Conservation (phyloP, 1,140 invertebrate genomes). For the Drosophila truncata region DNA sequence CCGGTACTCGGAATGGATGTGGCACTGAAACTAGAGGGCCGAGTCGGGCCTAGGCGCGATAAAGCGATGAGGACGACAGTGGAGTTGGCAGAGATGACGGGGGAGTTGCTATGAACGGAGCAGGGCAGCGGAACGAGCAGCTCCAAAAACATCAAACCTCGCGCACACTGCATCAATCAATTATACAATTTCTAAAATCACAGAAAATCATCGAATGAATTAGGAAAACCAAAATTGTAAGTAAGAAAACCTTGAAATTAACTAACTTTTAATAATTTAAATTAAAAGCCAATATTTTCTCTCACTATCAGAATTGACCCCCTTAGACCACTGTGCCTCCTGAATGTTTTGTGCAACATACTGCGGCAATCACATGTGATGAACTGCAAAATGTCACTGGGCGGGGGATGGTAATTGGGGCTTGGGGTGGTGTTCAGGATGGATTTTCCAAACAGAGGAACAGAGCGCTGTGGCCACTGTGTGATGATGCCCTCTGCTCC, state of each 20-base stretch:
- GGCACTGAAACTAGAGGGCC: constrained; percentile 34
- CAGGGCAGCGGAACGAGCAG: constrained; percentile 36
- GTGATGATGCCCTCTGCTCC: constrained; percentile 27
- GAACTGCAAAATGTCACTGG: constrained; percentile 67
- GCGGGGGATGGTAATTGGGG: constrained; percentile 1
- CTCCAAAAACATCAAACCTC: constrained; percentile 59
- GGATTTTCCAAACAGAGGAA: constrained; percentile 23
- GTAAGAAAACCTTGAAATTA: background rate
- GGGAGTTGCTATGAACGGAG: constrained; percentile 11
- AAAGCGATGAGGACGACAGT: constrained; percentile 48
- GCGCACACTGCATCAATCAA: constrained; percentile 57
- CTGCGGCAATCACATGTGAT: constrained; percentile 78
- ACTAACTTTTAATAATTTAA: no score
- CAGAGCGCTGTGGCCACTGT: constrained; percentile 47
- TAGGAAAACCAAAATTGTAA: background rate
- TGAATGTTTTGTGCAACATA: constrained; percentile 68
- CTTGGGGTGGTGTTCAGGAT: background rate
- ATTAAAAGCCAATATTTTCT: background rate
- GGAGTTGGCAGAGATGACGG: constrained; percentile 27
- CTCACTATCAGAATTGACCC: background rate
- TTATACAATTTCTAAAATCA: no score
- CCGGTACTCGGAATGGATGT: constrained; percentile 9
- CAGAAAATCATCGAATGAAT: no score
- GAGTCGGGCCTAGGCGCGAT: constrained; percentile 42
- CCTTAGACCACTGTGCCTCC: constrained; percentile 46